Conservation (phyloP, 2,797 vertebrate genomes). For the Paramormyrops hopkinsi region DNA sequence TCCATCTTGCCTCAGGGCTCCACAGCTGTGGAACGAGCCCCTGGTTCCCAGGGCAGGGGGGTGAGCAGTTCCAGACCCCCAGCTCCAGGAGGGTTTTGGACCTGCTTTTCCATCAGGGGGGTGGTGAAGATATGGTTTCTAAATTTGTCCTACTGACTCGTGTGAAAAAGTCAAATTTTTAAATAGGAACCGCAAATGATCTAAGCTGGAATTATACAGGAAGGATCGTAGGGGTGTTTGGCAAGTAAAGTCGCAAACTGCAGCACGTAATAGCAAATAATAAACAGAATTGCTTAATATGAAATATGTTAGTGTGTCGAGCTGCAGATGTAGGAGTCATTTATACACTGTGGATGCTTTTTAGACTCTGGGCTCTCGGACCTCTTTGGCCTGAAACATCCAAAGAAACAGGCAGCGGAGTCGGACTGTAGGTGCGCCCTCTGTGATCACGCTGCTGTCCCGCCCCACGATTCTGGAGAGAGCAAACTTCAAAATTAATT, state of each 20-base stretch:
- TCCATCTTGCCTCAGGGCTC: constrained; percentile 41
- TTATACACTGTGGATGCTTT: constrained; percentile 34
- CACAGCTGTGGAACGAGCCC: constrained; percentile 48
- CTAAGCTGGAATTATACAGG: not conserved
- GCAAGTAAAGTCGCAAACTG: not conserved
- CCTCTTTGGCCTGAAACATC: constrained; percentile 32
- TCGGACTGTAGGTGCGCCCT: constrained; percentile 33
- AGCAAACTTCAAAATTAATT: constrained; percentile 43
- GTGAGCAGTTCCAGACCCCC: not conserved
- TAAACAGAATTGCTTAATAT: constrained; percentile 24
- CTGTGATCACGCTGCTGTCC: constrained; percentile 42
- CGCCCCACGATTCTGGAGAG: constrained; percentile 30
- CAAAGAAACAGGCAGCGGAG: constrained; percentile 9
- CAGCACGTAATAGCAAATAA: constrained; percentile 6
- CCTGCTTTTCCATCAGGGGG: not conserved
- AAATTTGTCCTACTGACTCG: constrained; percentile 44
- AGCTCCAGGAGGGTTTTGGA: not conserved
- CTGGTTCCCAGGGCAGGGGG: not conserved
- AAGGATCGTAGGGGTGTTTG: not conserved
- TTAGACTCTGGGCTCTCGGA: constrained; percentile 25
- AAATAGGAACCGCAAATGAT: constrained; percentile 35
- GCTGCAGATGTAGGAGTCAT: constrained; percentile 36
- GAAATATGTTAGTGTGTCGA: constrained; percentile 29
- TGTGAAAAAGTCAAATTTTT: constrained; percentile 35
- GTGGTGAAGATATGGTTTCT: constrained; percentile 55